Evolutionary conservation across 2,797 vertebrate species (phyloP), one percentile per base, ranked within the genome.

Genomic region (Eutrigla gurnardus): DNA sequence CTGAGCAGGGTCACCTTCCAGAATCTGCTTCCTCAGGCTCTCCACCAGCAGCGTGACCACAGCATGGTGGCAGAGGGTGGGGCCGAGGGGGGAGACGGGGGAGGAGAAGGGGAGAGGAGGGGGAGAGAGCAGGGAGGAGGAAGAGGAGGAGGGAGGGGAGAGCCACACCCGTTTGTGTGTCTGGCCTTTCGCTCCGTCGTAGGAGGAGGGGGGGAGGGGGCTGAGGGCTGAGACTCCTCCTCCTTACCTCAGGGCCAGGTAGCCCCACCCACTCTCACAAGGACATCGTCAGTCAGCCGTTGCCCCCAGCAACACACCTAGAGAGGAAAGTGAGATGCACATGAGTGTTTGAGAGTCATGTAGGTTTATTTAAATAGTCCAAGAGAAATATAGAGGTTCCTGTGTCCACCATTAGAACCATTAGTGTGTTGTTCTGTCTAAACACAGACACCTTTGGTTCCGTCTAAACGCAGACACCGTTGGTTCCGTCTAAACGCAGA

Each of bases 31-130:
- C 93, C 93, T 95, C 92, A 96, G 92, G 88, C 93, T 93, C 87
- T 95, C 93, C 83, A 94, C 91, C 87, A 95, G 93, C 93, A 95
- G 90, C 53, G 91, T 89, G 89, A 97, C 96, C 96, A 96, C 95
- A 94, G 92, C 95, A 96, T 94, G 90, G 91, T 86, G 91, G 85
- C 76, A 32, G 69, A 58, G 77, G 78, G 18, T 0, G 58, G 58
- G 77, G 59, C 15, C 2, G 37, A 61, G 67, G 78, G 71, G 60
- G 46, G 46, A 9, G 59, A 32, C 1, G 17, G 59, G 80, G 74
- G 40, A 55, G 18, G 47, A 8, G 63, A 59, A 13, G 59, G 49
- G 14, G 69, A 59, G 15, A 54, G 37, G 53, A 52, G 33, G 0
- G 3, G 18, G 65, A 35, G 36, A 53, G 49, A 70, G 42, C 35